Conservation (phyloP, 2,888 invertebrate species). For the Drosophila paranaensis region DNA sequence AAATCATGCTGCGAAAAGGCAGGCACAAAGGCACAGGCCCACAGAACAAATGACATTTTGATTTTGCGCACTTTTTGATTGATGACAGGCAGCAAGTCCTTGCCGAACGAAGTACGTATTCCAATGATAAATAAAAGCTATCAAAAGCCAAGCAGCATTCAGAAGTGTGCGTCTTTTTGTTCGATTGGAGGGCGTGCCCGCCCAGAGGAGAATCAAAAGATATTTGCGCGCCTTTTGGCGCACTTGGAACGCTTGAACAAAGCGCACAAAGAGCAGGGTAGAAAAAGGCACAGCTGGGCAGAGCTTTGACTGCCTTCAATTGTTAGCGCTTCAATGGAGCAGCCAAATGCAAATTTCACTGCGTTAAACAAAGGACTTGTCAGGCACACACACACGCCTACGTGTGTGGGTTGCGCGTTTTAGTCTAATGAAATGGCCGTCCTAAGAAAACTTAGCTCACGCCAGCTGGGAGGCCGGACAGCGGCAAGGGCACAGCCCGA, state of each 20-base stretch:
- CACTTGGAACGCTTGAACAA: conserved; percentile 64
- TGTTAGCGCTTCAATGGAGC: conserved; percentile 70
- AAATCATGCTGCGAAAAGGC: conserved; percentile 49
- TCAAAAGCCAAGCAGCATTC: conserved; percentile 57
- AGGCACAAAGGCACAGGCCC: conserved; percentile 25
- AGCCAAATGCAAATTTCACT: conserved; percentile 74
- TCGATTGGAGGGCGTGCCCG: conserved; percentile 39
- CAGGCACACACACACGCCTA: conserved; percentile 8
- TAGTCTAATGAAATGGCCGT: conserved; percentile 68
- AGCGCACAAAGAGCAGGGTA: conserved; percentile 58
- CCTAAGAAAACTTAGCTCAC: conserved; percentile 27
- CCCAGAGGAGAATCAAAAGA: conserved; percentile 67
- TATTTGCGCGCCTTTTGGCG: conserved; percentile 75
- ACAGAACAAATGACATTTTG: conserved; percentile 71
- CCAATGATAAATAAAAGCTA: conserved; percentile 75
- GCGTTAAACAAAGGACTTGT: conserved; percentile 64
- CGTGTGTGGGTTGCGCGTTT: conserved; percentile 59
- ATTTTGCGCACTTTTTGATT: conserved; percentile 82
- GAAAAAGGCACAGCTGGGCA: conserved; percentile 74
- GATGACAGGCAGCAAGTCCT: conserved; percentile 66
- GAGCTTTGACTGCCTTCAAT: conserved; percentile 60
- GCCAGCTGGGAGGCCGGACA: conserved; percentile 23
- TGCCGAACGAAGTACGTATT: conserved; percentile 35
- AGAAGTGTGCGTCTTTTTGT: conserved; percentile 72
- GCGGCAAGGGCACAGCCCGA: conserved; percentile 20